Conservation (phyloP, 2,888 invertebrate species). For the Phorcus lineatus region DNA sequence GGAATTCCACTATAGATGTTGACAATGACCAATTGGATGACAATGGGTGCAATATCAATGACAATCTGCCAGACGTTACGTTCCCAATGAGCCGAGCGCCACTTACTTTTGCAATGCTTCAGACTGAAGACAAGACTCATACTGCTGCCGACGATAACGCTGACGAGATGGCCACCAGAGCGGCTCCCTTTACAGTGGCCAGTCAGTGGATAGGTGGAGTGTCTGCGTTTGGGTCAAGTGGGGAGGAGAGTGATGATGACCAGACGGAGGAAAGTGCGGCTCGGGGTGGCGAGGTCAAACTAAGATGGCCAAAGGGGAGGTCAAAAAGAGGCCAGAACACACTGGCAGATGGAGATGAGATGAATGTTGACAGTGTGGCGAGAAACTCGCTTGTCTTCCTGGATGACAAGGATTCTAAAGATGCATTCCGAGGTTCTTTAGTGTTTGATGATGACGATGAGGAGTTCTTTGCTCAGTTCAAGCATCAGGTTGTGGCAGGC, state of each 20-base stretch:
- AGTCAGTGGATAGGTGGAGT: conserved; percentile 93
- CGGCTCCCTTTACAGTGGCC: conserved; percentile 85
- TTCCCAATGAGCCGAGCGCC: conserved; percentile 56
- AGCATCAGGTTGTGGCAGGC: conserved; percentile 25
- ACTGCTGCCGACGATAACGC: conserved; percentile 64
- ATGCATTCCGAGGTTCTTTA: conserved; percentile 58
- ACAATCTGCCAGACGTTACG: conserved; percentile 31
- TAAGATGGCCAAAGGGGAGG: conserved; percentile 51
- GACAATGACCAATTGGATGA: conserved; percentile 19
- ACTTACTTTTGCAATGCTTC: conserved; percentile 65
- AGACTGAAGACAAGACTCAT: conserved; percentile 68
- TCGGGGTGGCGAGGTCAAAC: conserved; percentile 54
- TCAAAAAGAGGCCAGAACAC: conserved; percentile 57
- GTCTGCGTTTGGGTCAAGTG: conserved; percentile 94
- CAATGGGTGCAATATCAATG: conserved; percentile 36
- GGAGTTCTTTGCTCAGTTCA: conserved; percentile 29
- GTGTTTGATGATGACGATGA: conserved; percentile 64
- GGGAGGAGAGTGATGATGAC: conserved; percentile 79
- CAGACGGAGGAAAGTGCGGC: conserved; percentile 53
- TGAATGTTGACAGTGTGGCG: conserved; percentile 61
- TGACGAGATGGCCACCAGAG: conserved; percentile 73
- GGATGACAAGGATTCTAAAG: conserved; percentile 58
- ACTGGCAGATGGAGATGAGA: conserved; percentile 65
- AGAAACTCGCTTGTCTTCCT: conserved; percentile 60
- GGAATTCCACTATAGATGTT: conserved; percentile 27